Percentiles rank a stretch among this genome's conserved stretches.
These are phyloP conservation scores for Halocynthia aurantium DNA, from an alignment of 23 tunicate genomes.

Conservation along the genomic window DNA sequence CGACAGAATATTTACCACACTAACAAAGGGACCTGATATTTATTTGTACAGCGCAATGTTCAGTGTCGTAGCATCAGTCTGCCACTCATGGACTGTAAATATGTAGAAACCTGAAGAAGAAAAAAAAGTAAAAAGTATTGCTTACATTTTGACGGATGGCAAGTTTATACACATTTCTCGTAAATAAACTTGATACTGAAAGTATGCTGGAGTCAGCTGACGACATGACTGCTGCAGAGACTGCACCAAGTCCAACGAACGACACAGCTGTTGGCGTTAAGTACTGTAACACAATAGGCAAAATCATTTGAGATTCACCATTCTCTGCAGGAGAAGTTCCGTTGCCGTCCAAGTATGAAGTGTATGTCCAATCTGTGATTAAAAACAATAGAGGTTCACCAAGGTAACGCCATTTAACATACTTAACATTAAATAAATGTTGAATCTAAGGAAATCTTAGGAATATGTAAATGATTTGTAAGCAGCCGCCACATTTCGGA, in stretches of 20 bases:
- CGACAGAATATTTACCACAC: not conserved
- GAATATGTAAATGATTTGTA: no score
- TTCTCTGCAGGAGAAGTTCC: conserved; percentile 20
- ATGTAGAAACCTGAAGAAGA: no score
- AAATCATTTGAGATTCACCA: conserved; percentile 36
- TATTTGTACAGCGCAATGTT: no score
- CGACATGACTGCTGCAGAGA: conserved; percentile 97
- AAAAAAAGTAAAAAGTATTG: not conserved
- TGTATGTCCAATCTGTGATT: conserved; percentile 51
- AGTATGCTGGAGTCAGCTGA: conserved; percentile 87
- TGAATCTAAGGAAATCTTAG: no score
- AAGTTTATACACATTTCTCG: conserved; percentile 62
- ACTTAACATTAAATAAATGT: no score
- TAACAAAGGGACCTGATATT: no score
- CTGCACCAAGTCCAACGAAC: conserved; percentile 84
- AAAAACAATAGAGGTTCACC: no score
- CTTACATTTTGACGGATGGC: conserved; percentile 56
- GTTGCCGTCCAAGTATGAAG: conserved; percentile 31
- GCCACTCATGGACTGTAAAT: not conserved
- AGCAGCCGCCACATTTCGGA: no score
- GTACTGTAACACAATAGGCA: conserved; percentile 85
- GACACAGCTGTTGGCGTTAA: conserved; percentile 70
- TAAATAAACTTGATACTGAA: conserved; percentile 82
- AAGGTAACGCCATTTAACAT: no score
- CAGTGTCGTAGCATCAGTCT: not conserved